These are phyloP conservation scores for Electrona antarctica DNA, from an alignment of 2,113 vertebrate species.

Conservation along the genomic window DNA sequence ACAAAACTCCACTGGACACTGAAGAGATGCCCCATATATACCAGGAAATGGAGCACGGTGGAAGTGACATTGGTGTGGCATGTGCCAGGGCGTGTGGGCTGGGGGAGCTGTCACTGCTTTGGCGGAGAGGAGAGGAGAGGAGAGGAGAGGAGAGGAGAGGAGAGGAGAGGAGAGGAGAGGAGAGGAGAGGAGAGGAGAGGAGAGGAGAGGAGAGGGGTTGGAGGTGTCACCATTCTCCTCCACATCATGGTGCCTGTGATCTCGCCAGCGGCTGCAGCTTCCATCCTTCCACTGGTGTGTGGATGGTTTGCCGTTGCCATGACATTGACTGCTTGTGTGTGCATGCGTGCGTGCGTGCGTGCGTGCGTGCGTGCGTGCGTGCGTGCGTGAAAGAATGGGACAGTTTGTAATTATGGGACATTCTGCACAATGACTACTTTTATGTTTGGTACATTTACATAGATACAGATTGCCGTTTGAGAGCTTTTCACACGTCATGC, in stretches of 20 bases:
- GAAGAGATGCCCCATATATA: background rate
- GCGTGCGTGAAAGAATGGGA: too few relatives aligned
- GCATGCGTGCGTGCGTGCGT: background rate
- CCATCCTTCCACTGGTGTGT: slow-evolving; percentile 35
- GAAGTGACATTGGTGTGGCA: background rate
- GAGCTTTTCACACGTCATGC: too few relatives aligned
- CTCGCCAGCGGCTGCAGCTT: slow-evolving; percentile 46
- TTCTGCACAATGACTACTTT: too few relatives aligned
- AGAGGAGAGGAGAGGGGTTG: too few relatives aligned
- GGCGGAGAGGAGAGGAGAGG: too few relatives aligned
- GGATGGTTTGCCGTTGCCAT: slow-evolving; percentile 39
- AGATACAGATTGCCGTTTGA: too few relatives aligned
- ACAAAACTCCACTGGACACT: background rate
- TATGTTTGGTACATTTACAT: too few relatives aligned
- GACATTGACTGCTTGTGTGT: slow-evolving; percentile 35
- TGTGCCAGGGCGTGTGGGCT: background rate
- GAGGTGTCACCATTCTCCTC: background rate
- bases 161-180: too few relatives aligned
- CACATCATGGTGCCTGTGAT: slow-evolving; percentile 53
- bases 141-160: too few relatives aligned
- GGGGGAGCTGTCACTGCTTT: too few relatives aligned
- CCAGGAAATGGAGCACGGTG: background rate
- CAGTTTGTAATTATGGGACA: too few relatives aligned
- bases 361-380: background rate
- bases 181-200: too few relatives aligned